Evolutionary conservation across 2,888 invertebrate species (phyloP).

Genomic region (Protophormia terraenovae): DNA sequence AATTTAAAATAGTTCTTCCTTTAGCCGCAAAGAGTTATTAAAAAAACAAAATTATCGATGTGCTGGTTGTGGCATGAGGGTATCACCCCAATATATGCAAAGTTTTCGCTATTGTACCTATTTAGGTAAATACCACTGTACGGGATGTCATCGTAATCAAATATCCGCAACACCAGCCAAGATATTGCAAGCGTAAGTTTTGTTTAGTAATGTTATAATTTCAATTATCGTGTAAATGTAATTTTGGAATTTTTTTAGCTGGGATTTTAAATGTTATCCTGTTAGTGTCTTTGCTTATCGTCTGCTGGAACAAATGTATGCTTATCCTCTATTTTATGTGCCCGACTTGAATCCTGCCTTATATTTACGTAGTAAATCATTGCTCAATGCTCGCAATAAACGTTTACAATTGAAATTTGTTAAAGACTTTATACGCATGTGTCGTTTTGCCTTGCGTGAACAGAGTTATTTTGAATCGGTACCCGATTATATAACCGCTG

Average conservation of each 20-base stretch:
- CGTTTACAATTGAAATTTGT: slow-evolving; percentile 87
- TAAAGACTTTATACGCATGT: slow-evolving; percentile 87
- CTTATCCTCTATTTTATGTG: slow-evolving; percentile 90
- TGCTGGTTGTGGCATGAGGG: slow-evolving; percentile 92
- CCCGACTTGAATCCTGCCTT: slow-evolving; percentile 87
- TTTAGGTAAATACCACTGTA: slow-evolving; percentile 92
- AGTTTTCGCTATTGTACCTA: slow-evolving; percentile 92
- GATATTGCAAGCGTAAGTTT: slow-evolving; percentile 82
- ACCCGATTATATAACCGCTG: slow-evolving; percentile 84
- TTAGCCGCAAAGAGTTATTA: slow-evolving; percentile 85
- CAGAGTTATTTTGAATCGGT: slow-evolving; percentile 84
- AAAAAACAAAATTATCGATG: slow-evolving; percentile 89
- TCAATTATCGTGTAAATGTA: too few species aligned
- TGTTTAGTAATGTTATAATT: too few species aligned
- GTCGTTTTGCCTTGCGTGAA: slow-evolving; percentile 84
- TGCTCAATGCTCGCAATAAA: slow-evolving; percentile 84
- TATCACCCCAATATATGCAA: slow-evolving; percentile 87
- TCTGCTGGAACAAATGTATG: slow-evolving; percentile 88
- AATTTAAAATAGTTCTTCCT: neutral
- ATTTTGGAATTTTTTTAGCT: slow-evolving; percentile 73
- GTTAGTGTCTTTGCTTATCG: slow-evolving; percentile 91
- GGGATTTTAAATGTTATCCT: slow-evolving; percentile 85
- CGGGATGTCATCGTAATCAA: slow-evolving; percentile 91
- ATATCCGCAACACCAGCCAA: slow-evolving; percentile 87
- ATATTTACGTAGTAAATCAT: slow-evolving; percentile 84